These are phyloP conservation scores for Aplocera efformata DNA, from an alignment of 2,888 invertebrate genomes.

Conservation along the genomic window DNA sequence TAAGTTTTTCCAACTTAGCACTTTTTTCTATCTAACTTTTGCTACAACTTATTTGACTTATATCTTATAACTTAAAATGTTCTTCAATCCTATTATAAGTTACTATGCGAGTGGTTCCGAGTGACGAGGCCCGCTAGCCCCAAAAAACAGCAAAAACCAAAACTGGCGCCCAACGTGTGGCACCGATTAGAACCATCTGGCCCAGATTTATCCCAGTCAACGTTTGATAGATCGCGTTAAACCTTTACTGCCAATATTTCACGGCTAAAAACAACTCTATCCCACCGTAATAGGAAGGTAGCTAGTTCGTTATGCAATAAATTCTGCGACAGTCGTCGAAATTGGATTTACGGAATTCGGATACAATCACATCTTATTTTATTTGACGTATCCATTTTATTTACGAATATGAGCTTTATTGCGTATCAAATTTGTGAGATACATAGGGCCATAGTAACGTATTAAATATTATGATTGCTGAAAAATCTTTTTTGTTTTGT, in stretches of 20 bases:
- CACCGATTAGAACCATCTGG: constrained; percentile 42
- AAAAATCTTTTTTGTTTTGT: too few relatives aligned
- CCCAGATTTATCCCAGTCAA: constrained; percentile 42
- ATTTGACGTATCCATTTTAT: constrained; percentile 21
- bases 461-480: too few relatives aligned
- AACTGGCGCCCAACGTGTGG: constrained; percentile 38
- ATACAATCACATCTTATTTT: constrained; percentile 26
- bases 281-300: constrained; percentile 14
- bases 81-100: too few relatives aligned
- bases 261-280: constrained; percentile 18
- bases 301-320: constrained; percentile 18
- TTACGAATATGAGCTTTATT: constrained; percentile 12
- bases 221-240: constrained; percentile 40
- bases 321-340: constrained; percentile 16
- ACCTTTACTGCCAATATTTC: constrained; percentile 12
- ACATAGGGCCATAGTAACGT: too few relatives aligned
- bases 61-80: too few relatives aligned
- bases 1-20: too few relatives aligned
- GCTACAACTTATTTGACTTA: too few relatives aligned
- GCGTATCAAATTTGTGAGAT: background rate
- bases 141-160: constrained; percentile 20
- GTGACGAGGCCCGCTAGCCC: too few relatives aligned
- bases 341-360: constrained; percentile 27
- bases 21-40: too few relatives aligned
- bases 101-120: too few relatives aligned